Evolutionary conservation across 2,888 invertebrate species (phyloP).

Genomic region (Watsonalla binaria): DNA sequence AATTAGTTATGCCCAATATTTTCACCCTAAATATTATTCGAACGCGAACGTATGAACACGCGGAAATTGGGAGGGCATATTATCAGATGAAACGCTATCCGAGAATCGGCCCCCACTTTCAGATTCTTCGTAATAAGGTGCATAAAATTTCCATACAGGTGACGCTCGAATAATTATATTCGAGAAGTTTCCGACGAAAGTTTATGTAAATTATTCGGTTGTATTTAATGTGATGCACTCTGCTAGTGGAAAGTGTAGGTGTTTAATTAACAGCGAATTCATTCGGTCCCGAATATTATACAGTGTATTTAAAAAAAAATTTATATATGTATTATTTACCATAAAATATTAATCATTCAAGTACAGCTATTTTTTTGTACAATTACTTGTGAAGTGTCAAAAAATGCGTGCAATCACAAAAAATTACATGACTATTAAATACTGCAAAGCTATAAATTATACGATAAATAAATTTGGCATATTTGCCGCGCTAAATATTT

Average conservation of each 20-base stretch:
- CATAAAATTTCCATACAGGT: constrained; percentile 70
- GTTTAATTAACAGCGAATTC: too few relatives aligned
- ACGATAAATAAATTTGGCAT: neutral
- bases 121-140: constrained; percentile 67
- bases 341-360: too few relatives aligned
- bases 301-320: too few relatives aligned
- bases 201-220: constrained; percentile 57
- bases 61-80: constrained; percentile 70
- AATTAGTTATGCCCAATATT: constrained; percentile 73
- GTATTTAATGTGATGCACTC: constrained; percentile 7
- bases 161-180: constrained; percentile 72
- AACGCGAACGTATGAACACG: constrained; percentile 57
- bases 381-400: too few relatives aligned
- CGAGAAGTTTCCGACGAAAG: constrained; percentile 57
- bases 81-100: constrained; percentile 67
- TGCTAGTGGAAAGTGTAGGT: too few relatives aligned
- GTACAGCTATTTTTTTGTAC: too few relatives aligned
- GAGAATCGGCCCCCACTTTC: constrained; percentile 47
- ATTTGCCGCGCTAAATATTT: neutral
- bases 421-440: too few relatives aligned
- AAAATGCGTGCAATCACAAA: too few relatives aligned
- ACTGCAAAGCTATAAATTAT: too few relatives aligned
- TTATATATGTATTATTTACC: too few relatives aligned
- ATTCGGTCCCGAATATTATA: too few relatives aligned
- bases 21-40: constrained; percentile 71